Evolutionary conservation across 2,888 invertebrate genomes (phyloP), one percentile per base, ranked within the genome.

Genomic region (Idaea straminata): DNA sequence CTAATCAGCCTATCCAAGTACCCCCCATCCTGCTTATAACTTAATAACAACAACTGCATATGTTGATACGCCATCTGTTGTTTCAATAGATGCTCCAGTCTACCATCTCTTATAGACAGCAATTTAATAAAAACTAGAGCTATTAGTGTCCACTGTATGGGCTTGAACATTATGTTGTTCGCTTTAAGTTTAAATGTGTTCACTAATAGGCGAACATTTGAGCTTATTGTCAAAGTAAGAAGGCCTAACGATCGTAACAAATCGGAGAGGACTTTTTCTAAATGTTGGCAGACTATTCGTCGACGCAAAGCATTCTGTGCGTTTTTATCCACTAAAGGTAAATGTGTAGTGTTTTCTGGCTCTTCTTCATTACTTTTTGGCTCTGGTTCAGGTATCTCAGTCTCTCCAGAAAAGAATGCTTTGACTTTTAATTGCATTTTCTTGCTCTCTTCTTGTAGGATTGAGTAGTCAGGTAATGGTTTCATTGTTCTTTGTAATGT

Each of bases 131-230:
- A 90, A 59, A 96, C 87, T n/a, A 96, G 87, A 4, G 95, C 94
- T 66, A 96, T 94, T 35, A 96, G 85, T 67, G 93, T 95, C 96
- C 96, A 96, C 76, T 96, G 95, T 15, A 93, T 87, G 0, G 95
- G 95, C 82, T 95, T 96, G 77, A 96, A 96, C 78, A 95, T 93
- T 47, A 97, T 95, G 80, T 96, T 97, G 73, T 95, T 92, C 0
- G 96, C 94, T 73, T 94, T 94, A 62, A 96, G 88, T 70, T 94
- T 94, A 77, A 96, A 95, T 38, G 95, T 95, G 71, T 93, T 94
- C 0, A 95, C 93, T 63, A 96, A 85, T 62, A 88, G 77, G 57
- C 90, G 83, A 0, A 94, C 83, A 76, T 94, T 93, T 0, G 87
- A 82, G 73, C 77, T 89, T 35, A 94, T 82, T 15, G 91, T 85